phyloP scores from a whole-genome alignment of 2,888 invertebrate genomes.

The Ernsta delagoae region DNA sequence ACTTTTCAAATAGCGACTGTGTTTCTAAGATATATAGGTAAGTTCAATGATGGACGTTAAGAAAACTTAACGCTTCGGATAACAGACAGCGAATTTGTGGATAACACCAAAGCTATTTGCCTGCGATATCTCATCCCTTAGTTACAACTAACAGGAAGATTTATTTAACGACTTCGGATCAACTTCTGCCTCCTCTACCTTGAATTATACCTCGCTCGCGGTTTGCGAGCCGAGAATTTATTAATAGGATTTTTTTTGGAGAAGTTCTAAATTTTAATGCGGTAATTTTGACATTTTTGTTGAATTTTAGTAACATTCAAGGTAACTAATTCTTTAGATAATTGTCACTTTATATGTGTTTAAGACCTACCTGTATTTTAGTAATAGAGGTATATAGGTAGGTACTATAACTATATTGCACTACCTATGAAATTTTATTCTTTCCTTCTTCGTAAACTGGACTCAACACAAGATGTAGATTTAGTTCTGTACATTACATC shows the following conservation, averaged over 20 bases:
- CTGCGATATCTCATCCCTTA: conserved; percentile 38
- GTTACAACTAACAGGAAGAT: conserved; percentile 40
- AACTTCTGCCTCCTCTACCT: conserved; percentile 37
- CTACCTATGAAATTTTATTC: neutral
- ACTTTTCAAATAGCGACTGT: no score
- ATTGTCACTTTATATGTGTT: no score
- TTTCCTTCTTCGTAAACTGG: neutral
- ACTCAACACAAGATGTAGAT: neutral
- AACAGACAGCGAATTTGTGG: conserved; percentile 29
- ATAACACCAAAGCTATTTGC: conserved; percentile 22
- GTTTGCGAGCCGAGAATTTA: conserved; percentile 24
- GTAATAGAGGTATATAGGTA: no score
- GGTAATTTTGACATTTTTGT: no score
- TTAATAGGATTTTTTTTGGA: conserved; percentile 11
- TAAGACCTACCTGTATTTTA: no score
- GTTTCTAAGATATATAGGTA: no score
- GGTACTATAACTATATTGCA: no score
- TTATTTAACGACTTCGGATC: conserved; percentile 40
- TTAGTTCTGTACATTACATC: neutral
- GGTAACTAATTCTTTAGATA: no score
- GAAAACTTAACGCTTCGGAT: conserved; percentile 23
- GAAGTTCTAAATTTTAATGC: neutral
- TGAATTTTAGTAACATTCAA: no score
- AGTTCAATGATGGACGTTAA: neutral
- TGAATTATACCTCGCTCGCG: conserved; percentile 31